These are phyloP conservation scores for Acanthosepion lycidas DNA, from an alignment of 2,888 invertebrate species.

Conservation along the genomic window DNA sequence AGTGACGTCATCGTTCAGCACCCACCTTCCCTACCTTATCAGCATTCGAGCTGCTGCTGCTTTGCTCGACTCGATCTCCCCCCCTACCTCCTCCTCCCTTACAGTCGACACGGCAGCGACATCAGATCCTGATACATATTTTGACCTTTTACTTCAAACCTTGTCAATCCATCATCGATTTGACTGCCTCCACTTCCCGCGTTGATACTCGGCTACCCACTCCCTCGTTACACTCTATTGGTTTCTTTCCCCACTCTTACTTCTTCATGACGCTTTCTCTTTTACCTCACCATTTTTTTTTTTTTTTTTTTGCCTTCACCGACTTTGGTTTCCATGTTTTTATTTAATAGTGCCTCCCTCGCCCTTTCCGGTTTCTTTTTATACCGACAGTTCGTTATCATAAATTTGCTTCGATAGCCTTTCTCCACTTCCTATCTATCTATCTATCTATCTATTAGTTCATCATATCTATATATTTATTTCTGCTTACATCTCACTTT, in stretches of 20 bases:
- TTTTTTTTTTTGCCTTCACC: not conserved
- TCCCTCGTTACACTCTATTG: not conserved
- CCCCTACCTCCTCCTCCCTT: not conserved
- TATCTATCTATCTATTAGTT: not conserved
- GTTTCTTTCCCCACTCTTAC: not conserved
- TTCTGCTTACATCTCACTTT: no score
- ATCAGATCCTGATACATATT: constrained; percentile 1
- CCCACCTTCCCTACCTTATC: not conserved
- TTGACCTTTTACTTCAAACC: constrained; percentile 33
- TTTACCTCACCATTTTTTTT: not conserved
- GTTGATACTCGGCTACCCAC: not conserved
- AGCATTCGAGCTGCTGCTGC: not conserved
- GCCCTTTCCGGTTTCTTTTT: not conserved
- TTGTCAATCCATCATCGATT: constrained; percentile 23
- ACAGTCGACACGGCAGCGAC: not conserved
- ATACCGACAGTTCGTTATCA: no score
- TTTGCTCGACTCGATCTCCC: not conserved
- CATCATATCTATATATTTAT: not conserved
- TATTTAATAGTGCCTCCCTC: no score
- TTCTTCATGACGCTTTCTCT: not conserved
- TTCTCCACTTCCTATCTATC: no score
- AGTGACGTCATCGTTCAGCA: not conserved
- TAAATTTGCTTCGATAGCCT: not conserved
- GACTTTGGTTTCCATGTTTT: not conserved
- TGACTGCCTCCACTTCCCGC: not conserved